Conservation (phyloP, 2,113 vertebrate species). For the Chloebia gouldiae region DNA sequence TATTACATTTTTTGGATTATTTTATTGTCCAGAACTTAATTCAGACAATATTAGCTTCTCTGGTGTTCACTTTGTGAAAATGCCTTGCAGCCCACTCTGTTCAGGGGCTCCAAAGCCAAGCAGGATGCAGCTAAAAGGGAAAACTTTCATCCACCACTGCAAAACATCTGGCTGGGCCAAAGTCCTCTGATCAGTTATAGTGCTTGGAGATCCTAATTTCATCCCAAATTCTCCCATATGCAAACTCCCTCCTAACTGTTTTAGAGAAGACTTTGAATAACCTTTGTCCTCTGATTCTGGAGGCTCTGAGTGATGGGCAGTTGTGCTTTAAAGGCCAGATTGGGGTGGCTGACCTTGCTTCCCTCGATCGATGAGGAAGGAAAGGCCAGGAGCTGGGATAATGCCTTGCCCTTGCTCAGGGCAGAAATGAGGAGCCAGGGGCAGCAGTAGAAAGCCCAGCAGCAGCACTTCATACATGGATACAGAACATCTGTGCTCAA, state of each 20-base stretch:
- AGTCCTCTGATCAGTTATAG: neutral
- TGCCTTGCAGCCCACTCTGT: neutral
- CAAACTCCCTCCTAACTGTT: neutral
- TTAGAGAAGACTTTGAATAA: neutral
- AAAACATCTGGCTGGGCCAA: neutral
- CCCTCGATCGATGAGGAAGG: neutral
- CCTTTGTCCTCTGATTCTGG: neutral
- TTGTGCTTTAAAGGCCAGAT: neutral
- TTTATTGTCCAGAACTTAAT: neutral
- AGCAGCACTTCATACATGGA: neutral
- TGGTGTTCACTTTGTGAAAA: neutral
- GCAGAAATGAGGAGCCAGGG: neutral
- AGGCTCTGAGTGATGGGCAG: neutral
- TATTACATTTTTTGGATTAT: neutral
- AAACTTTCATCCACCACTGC: neutral
- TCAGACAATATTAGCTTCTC: neutral
- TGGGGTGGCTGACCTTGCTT: constrained; percentile 2
- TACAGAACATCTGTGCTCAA: neutral
- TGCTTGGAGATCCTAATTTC: neutral
- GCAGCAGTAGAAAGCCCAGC: neutral
- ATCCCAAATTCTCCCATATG: neutral
- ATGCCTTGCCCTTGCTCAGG: neutral
- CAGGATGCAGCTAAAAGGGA: neutral
- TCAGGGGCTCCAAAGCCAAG: neutral
- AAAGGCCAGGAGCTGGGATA: neutral